Base-by-base conservation (phyloP, 2,113 vertebrate species). In the Megaceryle maxima region DNA sequence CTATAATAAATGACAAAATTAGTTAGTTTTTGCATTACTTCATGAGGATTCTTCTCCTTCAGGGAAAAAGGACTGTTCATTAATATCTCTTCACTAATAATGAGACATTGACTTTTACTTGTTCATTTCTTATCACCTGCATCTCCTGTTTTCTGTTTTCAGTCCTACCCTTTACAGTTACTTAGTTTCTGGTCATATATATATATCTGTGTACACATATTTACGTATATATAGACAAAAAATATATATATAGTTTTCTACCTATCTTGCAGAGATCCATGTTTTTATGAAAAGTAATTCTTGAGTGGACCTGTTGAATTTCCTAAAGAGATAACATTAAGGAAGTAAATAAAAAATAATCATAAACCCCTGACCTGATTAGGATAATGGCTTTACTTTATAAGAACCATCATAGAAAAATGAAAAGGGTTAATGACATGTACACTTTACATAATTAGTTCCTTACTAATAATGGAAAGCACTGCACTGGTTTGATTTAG, bases 361-460 rank as follows among this genome's bases (percentile, higher is more conserved):
- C 19, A 57, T 22, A 69, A 46, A 2, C 0, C 4, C n/a, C 60
- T 90, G 66, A 67, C 33, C 68, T 75, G 43, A 68, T 70, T 44
- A 80, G 20, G 28, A 66, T 43, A 95, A 75, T 82, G 63, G 13
- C 9, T 51, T 94, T 83, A 60, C 73, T 66, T 78, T 62, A 87
- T 69, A 56, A 85, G 55, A 86, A 43, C 48, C 46, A 51, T 56
- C 73, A 69, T 11, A 89, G 66, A 72, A 67, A 43, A 95, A 73
- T 44, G 28, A 21, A 94, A 95, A 95, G 2, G 7, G 37, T 73
- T 93, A 70, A 46, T 14, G 25, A 21, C 11, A 39, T 46, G 9
- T 90, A 77, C 31, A 31, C 10, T 76, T 93, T 93, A 78, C 43
- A 35, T 37, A 75, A 79, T 51, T 69, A 87, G 39, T 90, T 75